Evolutionary conservation across 2,888 invertebrate genomes (phyloP).

Genomic region (Euphydryas editha): DNA sequence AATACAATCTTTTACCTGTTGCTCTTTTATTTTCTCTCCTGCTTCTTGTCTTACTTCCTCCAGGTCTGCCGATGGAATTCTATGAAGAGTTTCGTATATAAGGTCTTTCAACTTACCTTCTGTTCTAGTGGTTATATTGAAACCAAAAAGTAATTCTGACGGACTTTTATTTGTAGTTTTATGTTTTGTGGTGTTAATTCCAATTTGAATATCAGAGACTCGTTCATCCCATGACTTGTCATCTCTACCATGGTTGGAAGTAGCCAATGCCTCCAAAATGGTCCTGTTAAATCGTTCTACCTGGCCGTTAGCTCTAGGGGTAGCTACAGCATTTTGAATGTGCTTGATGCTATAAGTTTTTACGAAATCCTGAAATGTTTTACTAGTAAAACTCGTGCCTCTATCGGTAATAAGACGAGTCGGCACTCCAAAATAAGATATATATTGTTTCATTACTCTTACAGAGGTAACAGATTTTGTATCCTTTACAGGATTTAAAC

Average conservation of each 20-base stretch:
- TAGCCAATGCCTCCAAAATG: neutral
- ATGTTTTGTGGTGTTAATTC: slow-evolving; percentile 14
- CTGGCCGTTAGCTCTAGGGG: neutral
- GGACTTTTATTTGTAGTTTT: slow-evolving; percentile 32
- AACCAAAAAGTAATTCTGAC: slow-evolving; percentile 37
- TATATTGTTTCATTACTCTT: neutral
- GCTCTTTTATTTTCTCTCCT: slow-evolving; percentile 19
- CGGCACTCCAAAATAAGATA: neutral
- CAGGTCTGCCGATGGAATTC: slow-evolving; percentile 5
- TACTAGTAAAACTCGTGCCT: neutral
- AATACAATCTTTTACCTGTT: slow-evolving; percentile 34
- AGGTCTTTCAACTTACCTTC: slow-evolving; percentile 14
- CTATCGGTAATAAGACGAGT: neutral
- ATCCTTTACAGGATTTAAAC: neutral
- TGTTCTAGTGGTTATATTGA: slow-evolving; percentile 17
- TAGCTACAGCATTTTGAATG: neutral
- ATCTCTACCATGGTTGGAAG: neutral
- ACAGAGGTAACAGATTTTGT: neutral
- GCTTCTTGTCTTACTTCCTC: slow-evolving; percentile 21
- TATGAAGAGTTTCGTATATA: neutral
- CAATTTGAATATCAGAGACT: neutral
- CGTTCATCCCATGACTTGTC: neutral
- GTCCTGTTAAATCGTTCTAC: neutral
- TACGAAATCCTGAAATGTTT: neutral
- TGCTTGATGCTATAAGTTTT: neutral